phyloP scores from a whole-genome alignment of 2,113 vertebrate species.

The Malurus melanocephalus region DNA sequence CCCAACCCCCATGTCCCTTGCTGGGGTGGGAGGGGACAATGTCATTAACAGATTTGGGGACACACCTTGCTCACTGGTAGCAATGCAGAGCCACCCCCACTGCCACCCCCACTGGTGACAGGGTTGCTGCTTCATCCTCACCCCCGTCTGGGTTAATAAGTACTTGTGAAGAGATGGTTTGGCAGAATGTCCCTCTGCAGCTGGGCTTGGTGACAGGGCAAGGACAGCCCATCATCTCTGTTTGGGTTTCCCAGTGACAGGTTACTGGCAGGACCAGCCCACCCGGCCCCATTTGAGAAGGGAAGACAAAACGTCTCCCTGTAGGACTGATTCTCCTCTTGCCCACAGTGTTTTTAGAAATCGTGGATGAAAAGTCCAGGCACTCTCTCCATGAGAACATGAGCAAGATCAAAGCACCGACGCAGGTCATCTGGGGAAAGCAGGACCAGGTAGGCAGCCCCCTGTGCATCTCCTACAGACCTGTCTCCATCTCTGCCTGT shows the following conservation, averaged over 20 bases:
- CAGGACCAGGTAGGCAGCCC: slow-evolving; percentile 84
- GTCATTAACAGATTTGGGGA: background rate
- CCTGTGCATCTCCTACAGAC: background rate
- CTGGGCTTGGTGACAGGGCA: background rate
- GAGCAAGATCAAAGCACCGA: slow-evolving; percentile 82
- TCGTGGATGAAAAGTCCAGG: slow-evolving; percentile 80
- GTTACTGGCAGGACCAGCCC: background rate
- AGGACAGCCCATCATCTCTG: background rate
- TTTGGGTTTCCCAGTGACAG: background rate
- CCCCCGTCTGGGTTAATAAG: background rate
- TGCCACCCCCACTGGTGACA: rapidly evolving
- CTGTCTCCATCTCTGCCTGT: background rate
- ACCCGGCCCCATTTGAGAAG: background rate
- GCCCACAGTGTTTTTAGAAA: slow-evolving; percentile 84
- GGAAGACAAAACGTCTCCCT: background rate
- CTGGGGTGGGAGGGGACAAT: background rate
- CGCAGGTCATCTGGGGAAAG: slow-evolving; percentile 92
- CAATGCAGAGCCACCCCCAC: background rate
- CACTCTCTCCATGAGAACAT: slow-evolving; percentile 83
- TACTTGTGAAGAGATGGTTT: background rate
- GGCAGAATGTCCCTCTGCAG: background rate
- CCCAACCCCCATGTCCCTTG: rapidly evolving
- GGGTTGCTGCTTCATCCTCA: background rate
- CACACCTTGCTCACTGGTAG: background rate
- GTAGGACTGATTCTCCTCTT: slow-evolving; percentile 22